Base-by-base conservation (phyloP, 2,888 invertebrate genomes). In the Lochmaea crataegi region DNA sequence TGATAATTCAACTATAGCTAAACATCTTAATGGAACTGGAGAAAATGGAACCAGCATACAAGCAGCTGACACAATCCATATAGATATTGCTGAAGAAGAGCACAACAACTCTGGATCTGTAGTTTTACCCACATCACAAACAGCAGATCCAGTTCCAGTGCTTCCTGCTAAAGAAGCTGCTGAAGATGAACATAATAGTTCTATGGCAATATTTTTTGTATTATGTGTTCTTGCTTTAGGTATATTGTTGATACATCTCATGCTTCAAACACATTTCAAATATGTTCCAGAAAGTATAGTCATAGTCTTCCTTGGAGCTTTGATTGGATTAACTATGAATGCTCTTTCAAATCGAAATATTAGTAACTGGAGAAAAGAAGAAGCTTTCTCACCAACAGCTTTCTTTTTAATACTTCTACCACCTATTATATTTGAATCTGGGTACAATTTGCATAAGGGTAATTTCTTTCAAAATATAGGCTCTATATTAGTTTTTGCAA, bases 361-460 rank as follows among this genome's bases (percentile, higher is more conserved):
- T 80, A 96, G 95, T 57, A 96, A 97, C 85, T 98, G 97, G 97
- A 92, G 96, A 84, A 96, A 97, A 85, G 98, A 98, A 85, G 99
- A 99, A 87, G 96, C 98, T 0, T 98, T 99, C 85, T 97, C 98
- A 9, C 99, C 99, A 0, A 99, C 98, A 22, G 96, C 98, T 26
- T 99, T 99, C 87, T 99, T 99, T 84, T 90, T 99, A 68, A 95
- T 99, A 2, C 90, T 99, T 0, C 87, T 99, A 68, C 99, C 99
- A 11, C 99, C 99, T 0, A 99, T 99, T 71, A 99, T 99, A 81
- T 99, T 99, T 89, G 99, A 99, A 87, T 98, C 98, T 3, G 99
- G 99, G 3, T 99, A 99, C 85, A 99, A 99, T 89, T 90, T 99
- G 74, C 99, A 99, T 84, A 99, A 99, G 88, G 98, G 98, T 77